Conservation (phyloP, 1,140 invertebrate genomes). For the Ceratitis capitata region DNA sequence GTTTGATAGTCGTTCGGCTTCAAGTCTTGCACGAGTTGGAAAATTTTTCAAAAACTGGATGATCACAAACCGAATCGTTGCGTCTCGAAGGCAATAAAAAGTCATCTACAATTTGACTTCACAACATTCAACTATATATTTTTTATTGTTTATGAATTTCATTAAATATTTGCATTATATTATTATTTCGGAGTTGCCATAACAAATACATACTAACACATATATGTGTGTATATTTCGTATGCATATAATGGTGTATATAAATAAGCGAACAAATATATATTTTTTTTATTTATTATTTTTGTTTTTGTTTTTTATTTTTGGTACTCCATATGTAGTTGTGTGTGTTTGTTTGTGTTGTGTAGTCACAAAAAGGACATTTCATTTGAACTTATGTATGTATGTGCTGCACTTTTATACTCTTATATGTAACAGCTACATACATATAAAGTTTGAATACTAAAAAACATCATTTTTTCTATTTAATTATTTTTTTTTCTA, state of each 20-base stretch:
- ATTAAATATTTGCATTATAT: neutral
- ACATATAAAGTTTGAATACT: conserved; percentile 11
- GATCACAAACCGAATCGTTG: too few species aligned
- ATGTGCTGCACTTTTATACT: neutral
- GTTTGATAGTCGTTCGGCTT: too few species aligned
- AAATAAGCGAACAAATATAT: neutral
- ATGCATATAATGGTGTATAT: neutral
- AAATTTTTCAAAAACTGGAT: too few species aligned
- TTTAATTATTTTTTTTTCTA: neutral
- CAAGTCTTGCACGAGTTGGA: too few species aligned
- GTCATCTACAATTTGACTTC: neutral
- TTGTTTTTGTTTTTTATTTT: too few species aligned
- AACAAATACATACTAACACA: neutral
- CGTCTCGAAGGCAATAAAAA: neutral
- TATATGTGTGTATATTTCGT: neutral
- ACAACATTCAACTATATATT: conserved; percentile 37
- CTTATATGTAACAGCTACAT: neutral
- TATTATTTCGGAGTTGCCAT: neutral
- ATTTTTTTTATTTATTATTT: too few species aligned
- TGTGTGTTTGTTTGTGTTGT: neutral
- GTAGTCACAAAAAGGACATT: conserved; percentile 17
- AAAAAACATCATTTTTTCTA: too few species aligned
- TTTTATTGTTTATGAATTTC: conserved; percentile 26
- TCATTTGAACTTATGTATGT: neutral
- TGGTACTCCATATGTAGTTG: neutral